Conservation (phyloP, 2,888 invertebrate genomes). For the Eulithis prunata region DNA sequence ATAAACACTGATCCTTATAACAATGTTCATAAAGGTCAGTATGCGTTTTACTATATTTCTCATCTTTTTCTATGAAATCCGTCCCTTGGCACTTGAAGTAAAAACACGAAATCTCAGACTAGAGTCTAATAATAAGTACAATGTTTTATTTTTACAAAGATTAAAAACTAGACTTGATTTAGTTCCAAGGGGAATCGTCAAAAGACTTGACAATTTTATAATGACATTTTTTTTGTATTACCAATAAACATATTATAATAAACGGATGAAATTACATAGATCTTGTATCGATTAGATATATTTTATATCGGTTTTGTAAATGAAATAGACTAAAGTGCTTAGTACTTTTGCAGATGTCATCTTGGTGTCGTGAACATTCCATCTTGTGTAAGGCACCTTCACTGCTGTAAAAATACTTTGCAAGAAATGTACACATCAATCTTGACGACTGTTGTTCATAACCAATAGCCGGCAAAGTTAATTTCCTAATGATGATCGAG, state of each 20-base stretch:
- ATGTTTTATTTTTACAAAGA: conserved; percentile 32
- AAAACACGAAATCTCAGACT: conserved; percentile 65
- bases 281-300: background rate
- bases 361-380: background rate
- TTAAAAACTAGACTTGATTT: conserved; percentile 24
- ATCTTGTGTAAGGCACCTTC: background rate
- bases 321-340: background rate
- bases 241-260: background rate
- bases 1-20: background rate
- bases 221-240: conserved; percentile 2
- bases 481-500: too few species aligned
- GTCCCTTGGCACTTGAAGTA: conserved; percentile 71
- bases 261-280: conserved; percentile 8
- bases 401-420: conserved; percentile 3
- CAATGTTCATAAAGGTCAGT: background rate
- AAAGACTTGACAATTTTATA: conserved; percentile 20
- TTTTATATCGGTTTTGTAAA: background rate
- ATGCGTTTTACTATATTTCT: conserved; percentile 29
- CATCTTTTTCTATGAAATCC: conserved; percentile 59
- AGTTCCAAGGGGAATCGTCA: conserved; percentile 29
- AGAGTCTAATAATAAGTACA: conserved; percentile 51
- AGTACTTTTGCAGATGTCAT: conserved; percentile 3
- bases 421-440: background rate
- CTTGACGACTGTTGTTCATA: conserved; percentile 39
- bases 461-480: conserved; percentile 7